Evolutionary conservation across 2,113 vertebrate genomes (phyloP).

Genomic region (Chloebia gouldiae): DNA sequence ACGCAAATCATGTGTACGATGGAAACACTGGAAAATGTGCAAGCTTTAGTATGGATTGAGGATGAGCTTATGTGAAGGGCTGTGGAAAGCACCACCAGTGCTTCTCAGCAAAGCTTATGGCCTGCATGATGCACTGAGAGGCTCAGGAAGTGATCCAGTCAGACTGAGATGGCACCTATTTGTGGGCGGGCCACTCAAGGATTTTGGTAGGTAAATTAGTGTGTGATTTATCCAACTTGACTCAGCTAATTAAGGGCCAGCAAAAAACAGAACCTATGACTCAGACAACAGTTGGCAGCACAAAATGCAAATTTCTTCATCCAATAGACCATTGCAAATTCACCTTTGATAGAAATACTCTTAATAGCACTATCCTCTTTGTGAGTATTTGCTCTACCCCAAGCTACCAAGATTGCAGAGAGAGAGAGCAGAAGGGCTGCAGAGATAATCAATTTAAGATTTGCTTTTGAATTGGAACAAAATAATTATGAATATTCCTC

Average conservation of each 20-base stretch:
- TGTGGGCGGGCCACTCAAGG: background rate
- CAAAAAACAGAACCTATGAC: background rate
- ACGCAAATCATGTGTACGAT: fast-evolving
- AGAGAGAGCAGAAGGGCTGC: background rate
- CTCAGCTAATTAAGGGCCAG: background rate
- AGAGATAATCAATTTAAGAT: background rate
- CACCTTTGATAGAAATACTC: background rate
- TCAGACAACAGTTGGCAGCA: background rate
- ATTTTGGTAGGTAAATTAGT: background rate
- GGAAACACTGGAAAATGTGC: background rate
- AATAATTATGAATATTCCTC: background rate
- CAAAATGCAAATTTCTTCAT: background rate
- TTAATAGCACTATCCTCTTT: background rate
- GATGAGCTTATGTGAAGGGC: background rate
- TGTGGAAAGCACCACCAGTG: background rate
- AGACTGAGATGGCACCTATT: background rate
- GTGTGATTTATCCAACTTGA: background rate
- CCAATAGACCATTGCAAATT: background rate
- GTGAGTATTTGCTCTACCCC: background rate
- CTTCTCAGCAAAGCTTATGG: background rate
- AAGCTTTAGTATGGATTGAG: fast-evolving
- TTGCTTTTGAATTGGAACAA: background rate
- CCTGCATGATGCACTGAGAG: background rate
- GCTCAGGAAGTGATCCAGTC: background rate
- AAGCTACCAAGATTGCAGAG: background rate